Conservation (phyloP, 1,140 invertebrate species). For the Caenorhabditis inopinata region DNA sequence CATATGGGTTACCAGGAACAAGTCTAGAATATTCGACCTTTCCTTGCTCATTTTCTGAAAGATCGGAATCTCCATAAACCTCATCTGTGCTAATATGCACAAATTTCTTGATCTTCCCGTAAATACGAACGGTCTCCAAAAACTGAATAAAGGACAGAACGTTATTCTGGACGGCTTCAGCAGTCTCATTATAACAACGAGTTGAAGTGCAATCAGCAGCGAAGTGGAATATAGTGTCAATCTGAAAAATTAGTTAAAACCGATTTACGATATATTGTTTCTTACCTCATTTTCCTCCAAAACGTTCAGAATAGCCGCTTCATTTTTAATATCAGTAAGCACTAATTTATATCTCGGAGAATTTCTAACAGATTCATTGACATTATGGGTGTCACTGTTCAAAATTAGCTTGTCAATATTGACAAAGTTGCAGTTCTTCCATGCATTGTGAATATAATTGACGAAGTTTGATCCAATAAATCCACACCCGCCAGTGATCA, state of each 20-base stretch:
- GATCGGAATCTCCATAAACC: constrained; percentile 64
- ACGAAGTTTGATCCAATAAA: constrained; percentile 65
- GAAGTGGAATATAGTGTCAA: constrained; percentile 64
- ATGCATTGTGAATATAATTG: constrained; percentile 58
- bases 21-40: constrained; percentile 56
- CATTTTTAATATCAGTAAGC: constrained; percentile 59
- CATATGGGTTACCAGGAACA: constrained; percentile 67
- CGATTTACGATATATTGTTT: too few species aligned
- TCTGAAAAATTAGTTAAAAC: too few species aligned
- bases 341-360: constrained; percentile 59
- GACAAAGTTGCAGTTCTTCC: constrained; percentile 56
- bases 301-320: constrained; percentile 47
- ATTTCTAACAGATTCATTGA: constrained; percentile 52
- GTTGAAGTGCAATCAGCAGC: constrained; percentile 65
- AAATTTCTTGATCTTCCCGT: constrained; percentile 63
- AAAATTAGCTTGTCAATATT: constrained; percentile 65
- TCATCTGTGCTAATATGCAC: constrained; percentile 67
- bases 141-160: constrained; percentile 63
- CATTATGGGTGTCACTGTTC: constrained; percentile 63
- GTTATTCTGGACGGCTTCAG: constrained; percentile 63
- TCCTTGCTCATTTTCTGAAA: constrained; percentile 51
- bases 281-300: constrained; percentile 53
- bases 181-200: constrained; percentile 60
- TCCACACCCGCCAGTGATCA: constrained; percentile 65
- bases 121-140: constrained; percentile 56